Conservation (phyloP, 2,113 vertebrate species). For the Psittacula cyanocephala region DNA sequence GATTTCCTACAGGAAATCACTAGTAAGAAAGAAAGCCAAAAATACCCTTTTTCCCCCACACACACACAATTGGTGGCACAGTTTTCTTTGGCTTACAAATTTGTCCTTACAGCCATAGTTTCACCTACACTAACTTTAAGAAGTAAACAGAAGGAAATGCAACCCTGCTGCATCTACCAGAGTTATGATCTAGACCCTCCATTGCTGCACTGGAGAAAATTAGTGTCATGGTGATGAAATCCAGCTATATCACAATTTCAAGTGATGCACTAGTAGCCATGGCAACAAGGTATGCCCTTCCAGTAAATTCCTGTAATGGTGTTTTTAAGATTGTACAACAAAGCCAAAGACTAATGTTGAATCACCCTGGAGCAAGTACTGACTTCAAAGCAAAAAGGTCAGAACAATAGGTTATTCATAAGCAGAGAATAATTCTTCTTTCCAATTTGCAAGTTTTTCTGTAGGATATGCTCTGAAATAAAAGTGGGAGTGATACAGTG, state of each 20-base stretch:
- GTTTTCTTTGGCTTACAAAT: not conserved
- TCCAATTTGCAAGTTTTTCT: not conserved
- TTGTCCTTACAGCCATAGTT: not conserved
- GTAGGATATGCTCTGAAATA: not conserved
- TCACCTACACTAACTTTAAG: not conserved
- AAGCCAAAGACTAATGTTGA: conserved; percentile 20
- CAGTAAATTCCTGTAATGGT: conserved; percentile 33
- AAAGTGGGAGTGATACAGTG: not conserved
- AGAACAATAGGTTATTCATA: conserved; percentile 46
- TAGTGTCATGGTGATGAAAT: conserved; percentile 51
- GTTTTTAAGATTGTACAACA: conserved; percentile 57
- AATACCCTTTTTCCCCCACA: not conserved
- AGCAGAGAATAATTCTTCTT: conserved; percentile 10
- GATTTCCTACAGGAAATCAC: not conserved
- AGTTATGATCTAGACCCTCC: not conserved
- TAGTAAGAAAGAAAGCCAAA: not conserved
- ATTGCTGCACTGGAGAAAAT: conserved; percentile 15
- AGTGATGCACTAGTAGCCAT: conserved; percentile 28
- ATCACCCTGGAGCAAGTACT: conserved; percentile 46
- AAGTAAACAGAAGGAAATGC: not conserved
- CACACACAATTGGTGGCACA: not conserved
- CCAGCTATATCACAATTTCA: conserved; percentile 17
- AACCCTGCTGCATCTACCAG: not conserved
- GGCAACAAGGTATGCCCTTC: conserved; percentile 48
- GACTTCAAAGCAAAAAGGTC: conserved; percentile 46